Evolutionary conservation across 2,888 invertebrate genomes (phyloP), one percentile per base, ranked within the genome.

Genomic region (Drosophila cracens): DNA sequence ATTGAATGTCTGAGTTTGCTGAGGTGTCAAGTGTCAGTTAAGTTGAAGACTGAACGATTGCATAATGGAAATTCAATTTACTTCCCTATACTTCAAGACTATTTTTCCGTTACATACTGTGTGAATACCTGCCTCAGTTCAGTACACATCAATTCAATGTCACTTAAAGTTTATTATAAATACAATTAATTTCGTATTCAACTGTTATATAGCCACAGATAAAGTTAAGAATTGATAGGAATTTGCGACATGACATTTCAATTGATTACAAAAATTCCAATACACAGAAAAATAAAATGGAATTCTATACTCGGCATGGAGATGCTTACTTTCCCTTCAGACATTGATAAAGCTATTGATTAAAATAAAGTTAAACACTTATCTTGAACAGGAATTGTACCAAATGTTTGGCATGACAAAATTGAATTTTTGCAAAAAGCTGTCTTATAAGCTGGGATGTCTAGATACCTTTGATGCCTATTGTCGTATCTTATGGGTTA

Each of bases 11-110:
- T 83, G 81, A 81, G 76, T 83, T 83, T 81, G 83, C 75, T 81
- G 76, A 81, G 83, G 83, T 83, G 83, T 83, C 83, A 83, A 83
- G 83, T 83, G 83, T 83, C 83, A 79, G 83, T 81, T 81, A 75
- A 75, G 80, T 82, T 82, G 82, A 82, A 80, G 82, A 75, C 82
- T 66, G 81, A 83, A 67, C 79, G 83, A 81, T 79, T 83, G 83
- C 81, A 83, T 76, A 83, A 75, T 81, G 77, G 79, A 83, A 81
- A 83, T 83, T 83, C 79, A 83, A 83, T 83, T 83, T 83, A 79
- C 64, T 70, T 67, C 52, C 48, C n/a, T 48, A 11, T 38, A 59
- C 54, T 68, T 67, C 53, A 40, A 51, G 68, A 63, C 69, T 64
- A 60, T 70, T 62, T 60, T 52, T 48, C 56, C 52, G 48, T 43